Evolutionary conservation across 2,888 invertebrate genomes (phyloP), one percentile per base, ranked within the genome.

Genomic region (Oscheius sp.): DNA sequence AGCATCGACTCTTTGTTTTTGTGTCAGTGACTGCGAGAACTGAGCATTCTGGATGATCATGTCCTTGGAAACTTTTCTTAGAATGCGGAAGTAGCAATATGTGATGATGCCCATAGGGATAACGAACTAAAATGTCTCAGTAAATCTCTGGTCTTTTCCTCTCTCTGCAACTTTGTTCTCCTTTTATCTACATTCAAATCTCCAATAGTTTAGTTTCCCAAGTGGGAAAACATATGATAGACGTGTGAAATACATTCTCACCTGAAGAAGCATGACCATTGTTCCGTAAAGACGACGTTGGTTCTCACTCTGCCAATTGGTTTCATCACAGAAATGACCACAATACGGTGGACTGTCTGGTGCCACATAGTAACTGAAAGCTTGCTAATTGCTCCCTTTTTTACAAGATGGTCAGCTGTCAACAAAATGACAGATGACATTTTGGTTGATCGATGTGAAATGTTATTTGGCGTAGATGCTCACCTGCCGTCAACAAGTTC

Each of bases 291-390:
- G 88, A 85, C 89, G 88, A 49, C 94, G 89, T 81, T 92, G 90
- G 56, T 91, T 89, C 82, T 94, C 93, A 24, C 80, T 80, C 0
- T 95, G 94, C 96, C 97, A 97, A 45, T 91, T 81, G 9, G 81
- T 77, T 59, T 85, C 85, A 63, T 84, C 84, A 68, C 85, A 85
- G 82, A 91, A 93, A 66, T 89, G 68, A 26, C 83, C 82, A 54
- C 82, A 82, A 54, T 78, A 82, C 6, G 84, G 82, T 14, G 74
- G 77, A 26, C 75, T 68, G 36, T 67, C 70, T 28, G 59, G 24
- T 28, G 74, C 56, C 9, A 74, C 71, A 41, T 79, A 78, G 30
- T 67, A 68, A 26, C 63, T 67, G 44, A 61, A 67, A 67, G 20
- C 9, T 41, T 20, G 24, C 26, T 30, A 9, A 9, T 38, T 24